phyloP scores from a whole-genome alignment of 2,888 invertebrate genomes.

The Anagyrus pseudococci region DNA sequence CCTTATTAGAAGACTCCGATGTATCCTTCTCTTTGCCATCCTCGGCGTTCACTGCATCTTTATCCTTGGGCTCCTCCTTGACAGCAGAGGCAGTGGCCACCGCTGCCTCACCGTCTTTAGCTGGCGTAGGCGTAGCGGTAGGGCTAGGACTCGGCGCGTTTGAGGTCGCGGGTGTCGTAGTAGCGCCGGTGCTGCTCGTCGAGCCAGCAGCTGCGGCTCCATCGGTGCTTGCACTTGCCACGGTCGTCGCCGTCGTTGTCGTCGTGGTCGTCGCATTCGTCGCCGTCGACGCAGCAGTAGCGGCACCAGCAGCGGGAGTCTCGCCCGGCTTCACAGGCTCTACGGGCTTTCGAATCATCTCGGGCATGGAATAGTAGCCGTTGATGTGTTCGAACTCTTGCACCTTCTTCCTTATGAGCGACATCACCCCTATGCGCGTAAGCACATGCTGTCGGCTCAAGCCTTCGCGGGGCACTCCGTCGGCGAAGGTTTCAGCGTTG shows the following conservation, averaged over 20 bases:
- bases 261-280: constrained; percentile 45
- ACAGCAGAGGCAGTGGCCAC: too few relatives aligned
- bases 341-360: constrained; percentile 81
- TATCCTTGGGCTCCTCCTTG: constrained; percentile 41
- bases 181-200: constrained; percentile 51
- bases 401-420: constrained; percentile 97
- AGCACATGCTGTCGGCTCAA: constrained; percentile 96
- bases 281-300: constrained; percentile 50
- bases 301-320: constrained; percentile 47
- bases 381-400: constrained; percentile 99
- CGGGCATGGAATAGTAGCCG: constrained; percentile 97
- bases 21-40: constrained; percentile 50
- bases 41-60: constrained; percentile 43
- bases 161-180: constrained; percentile 67
- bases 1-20: background rate
- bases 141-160: constrained; percentile 76
- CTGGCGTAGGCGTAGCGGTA: constrained; percentile 68
- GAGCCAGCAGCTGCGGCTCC: constrained; percentile 48
- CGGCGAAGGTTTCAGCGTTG: constrained; percentile 95
- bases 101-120: constrained; percentile 15
- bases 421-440: constrained; percentile 98
- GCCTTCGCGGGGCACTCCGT: constrained; percentile 97
- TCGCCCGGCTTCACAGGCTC: constrained; percentile 67
- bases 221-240: constrained; percentile 40
- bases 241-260: constrained; percentile 46